A percentile compares a stretch with the other conserved stretches of the same genome.
Evolutionary conservation across 1,140 invertebrate genomes (phyloP).

Genomic region (Camponotus pennsylvanicus): DNA sequence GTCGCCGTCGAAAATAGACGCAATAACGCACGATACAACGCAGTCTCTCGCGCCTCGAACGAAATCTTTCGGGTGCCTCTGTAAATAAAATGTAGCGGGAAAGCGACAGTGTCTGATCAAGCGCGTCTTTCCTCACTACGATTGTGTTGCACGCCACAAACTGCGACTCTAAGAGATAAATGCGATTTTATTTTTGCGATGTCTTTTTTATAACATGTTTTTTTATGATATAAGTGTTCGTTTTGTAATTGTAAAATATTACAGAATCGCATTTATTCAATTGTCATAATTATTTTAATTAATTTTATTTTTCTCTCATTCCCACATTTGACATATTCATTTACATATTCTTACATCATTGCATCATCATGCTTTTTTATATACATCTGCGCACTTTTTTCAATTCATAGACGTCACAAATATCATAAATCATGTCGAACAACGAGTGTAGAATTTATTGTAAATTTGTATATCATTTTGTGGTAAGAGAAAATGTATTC

Average conservation of each 20-base stretch:
- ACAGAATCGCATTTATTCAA: not conserved
- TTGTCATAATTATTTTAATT: not conserved
- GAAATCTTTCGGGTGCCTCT: constrained; percentile 3
- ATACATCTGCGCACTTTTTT: no score
- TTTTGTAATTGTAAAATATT: not conserved
- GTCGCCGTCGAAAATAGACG: constrained; percentile 76
- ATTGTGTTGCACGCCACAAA: not conserved
- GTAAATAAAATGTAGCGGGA: constrained; percentile 17
- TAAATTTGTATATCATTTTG: not conserved
- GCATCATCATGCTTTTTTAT: not conserved
- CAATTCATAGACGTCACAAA: no score
- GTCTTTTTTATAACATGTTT: not conserved
- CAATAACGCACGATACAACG: constrained; percentile 69
- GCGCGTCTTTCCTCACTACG: constrained; percentile 17
- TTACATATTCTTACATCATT: not conserved
- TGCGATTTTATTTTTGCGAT: not conserved
- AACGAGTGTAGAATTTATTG: not conserved
- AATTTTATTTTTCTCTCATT: not conserved
- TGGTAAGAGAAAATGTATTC: not conserved
- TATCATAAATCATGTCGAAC: not conserved
- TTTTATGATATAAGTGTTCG: not conserved
- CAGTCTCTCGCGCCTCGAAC: constrained; percentile 41
- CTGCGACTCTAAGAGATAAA: not conserved
- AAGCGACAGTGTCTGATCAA: constrained; percentile 8
- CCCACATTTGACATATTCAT: not conserved